These are phyloP conservation scores for Bombus picipes DNA, from an alignment of 1,140 invertebrate genomes.

Conservation along the genomic window DNA sequence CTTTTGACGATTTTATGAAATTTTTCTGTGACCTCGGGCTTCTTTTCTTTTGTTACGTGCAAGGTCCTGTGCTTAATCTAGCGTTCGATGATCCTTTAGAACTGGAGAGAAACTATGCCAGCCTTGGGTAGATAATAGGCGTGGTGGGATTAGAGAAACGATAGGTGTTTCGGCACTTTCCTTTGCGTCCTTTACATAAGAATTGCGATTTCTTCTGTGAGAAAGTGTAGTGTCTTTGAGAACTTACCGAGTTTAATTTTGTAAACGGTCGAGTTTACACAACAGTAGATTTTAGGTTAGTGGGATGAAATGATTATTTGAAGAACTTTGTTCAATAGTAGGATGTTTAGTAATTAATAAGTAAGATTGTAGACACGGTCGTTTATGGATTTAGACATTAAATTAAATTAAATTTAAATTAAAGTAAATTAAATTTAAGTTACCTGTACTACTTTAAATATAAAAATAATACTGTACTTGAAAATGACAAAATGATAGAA, in stretches of 20 bases:
- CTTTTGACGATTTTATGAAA: slow-evolving; percentile 46
- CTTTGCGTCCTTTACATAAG: background rate
- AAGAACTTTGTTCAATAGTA: too few relatives aligned
- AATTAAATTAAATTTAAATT: too few relatives aligned
- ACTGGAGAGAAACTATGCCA: background rate
- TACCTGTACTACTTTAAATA: too few relatives aligned
- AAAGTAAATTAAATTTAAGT: too few relatives aligned
- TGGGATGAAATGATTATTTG: too few relatives aligned
- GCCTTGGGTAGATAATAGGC: background rate
- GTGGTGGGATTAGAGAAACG: background rate
- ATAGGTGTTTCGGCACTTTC: background rate
- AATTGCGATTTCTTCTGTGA: background rate
- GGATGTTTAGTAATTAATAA: too few relatives aligned
- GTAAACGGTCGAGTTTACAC: background rate
- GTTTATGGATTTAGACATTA: too few relatives aligned
- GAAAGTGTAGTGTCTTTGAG: background rate
- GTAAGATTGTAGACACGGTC: too few relatives aligned
- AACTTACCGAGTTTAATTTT: background rate
- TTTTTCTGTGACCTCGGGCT: slow-evolving; percentile 55
- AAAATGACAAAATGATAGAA: background rate
- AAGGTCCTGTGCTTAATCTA: background rate
- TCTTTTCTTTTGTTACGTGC: background rate
- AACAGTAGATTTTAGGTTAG: background rate
- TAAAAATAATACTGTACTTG: background rate
- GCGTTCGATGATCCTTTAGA: background rate